Evolutionary conservation across 2,797 vertebrate genomes (phyloP).

Genomic region (Liparis tanakae): DNA sequence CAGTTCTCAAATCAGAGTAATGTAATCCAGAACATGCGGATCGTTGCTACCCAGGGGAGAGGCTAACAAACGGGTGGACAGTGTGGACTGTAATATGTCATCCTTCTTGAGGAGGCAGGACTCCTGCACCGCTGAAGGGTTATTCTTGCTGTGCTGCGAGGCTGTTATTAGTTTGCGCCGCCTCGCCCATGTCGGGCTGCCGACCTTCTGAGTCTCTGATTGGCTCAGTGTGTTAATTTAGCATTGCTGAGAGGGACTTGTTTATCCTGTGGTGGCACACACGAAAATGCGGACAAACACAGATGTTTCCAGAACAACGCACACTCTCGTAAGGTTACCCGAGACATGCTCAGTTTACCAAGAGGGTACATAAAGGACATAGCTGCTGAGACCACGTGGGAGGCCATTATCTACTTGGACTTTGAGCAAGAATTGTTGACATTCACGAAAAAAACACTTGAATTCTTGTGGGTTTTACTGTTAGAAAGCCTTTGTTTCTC

Average conservation of each 20-base stretch:
- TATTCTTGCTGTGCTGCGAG: conserved; percentile 39
- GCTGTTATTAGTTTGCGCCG: conserved; percentile 54
- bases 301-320: not conserved
- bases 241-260: conserved; percentile 26
- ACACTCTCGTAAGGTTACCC: not conserved
- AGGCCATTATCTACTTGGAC: conserved; percentile 19
- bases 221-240: conserved; percentile 31
- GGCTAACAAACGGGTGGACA: conserved; percentile 30
- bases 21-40: conserved; percentile 33
- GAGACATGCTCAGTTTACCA: conserved; percentile 6
- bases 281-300: conserved; percentile 35
- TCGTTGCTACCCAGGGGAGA: conserved; percentile 23
- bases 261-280: conserved; percentile 37
- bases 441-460: not conserved
- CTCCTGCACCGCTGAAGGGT: conserved; percentile 17
- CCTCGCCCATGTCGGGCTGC: conserved; percentile 49
- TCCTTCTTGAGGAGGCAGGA: conserved; percentile 31
- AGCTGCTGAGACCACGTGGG: conserved; percentile 24
- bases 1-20: conserved; percentile 28
- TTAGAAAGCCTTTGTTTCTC: not conserved
- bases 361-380: conserved; percentile 11
- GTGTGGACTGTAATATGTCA: conserved; percentile 45
- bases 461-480: conserved; percentile 23
- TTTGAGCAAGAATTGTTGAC: conserved; percentile 22
- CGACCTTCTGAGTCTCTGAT: conserved; percentile 8